phyloP scores from a whole-genome alignment of 2,113 vertebrate species.

The Oreochromis niloticus region DNA sequence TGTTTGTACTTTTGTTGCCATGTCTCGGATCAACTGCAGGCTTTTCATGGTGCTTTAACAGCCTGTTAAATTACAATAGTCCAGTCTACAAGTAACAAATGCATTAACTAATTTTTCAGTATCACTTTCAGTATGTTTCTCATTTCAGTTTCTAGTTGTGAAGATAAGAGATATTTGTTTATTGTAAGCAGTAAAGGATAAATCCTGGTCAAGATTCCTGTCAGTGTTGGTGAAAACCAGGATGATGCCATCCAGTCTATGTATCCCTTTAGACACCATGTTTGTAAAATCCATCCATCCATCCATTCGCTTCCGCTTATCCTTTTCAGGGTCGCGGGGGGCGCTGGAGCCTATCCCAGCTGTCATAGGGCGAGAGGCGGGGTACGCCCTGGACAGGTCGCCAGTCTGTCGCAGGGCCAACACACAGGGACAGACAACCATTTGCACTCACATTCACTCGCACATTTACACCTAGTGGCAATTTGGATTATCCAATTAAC shows the following conservation, averaged over 20 bases:
- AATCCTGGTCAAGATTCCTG: background rate
- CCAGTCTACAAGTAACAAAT: background rate
- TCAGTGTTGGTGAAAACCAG: background rate
- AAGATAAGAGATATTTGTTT: background rate
- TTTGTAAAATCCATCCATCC: background rate
- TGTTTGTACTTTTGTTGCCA: background rate
- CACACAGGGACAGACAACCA: too few relatives aligned
- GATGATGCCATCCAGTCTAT: background rate
- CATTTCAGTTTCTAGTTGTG: background rate
- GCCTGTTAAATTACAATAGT: background rate
- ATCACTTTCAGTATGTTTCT: background rate
- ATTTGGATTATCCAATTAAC: too few relatives aligned
- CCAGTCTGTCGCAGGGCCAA: too few relatives aligned
- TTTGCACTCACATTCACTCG: too few relatives aligned
- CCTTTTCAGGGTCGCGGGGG: too few relatives aligned
- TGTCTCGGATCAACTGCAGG: background rate
- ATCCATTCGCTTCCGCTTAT: too few relatives aligned
- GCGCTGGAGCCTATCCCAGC: too few relatives aligned
- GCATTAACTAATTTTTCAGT: background rate
- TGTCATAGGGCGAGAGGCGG: too few relatives aligned
- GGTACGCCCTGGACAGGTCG: too few relatives aligned
- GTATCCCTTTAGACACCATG: background rate
- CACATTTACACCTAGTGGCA: too few relatives aligned
- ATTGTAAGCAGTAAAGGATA: background rate
- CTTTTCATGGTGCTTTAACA: background rate